Percentiles rank a stretch among this genome's conserved stretches.
Evolutionary conservation across 2,797 vertebrate genomes (phyloP).

Genomic region (Pteropus rufus): DNA sequence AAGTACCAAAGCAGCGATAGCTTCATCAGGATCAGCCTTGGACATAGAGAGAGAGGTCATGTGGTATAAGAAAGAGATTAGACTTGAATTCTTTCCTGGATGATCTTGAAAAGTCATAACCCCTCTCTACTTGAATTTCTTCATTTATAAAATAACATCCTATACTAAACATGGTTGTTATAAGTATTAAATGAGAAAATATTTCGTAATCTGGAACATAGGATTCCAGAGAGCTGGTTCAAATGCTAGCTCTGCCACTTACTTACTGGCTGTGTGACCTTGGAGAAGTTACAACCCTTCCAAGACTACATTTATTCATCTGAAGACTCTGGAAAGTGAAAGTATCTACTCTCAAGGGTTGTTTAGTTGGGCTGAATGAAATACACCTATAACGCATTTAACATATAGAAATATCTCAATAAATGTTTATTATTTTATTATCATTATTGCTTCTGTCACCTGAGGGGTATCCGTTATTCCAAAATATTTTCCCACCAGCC

Average conservation of each 20-base stretch:
- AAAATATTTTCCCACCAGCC: neutral
- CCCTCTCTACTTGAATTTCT: neutral
- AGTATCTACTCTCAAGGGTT: neutral
- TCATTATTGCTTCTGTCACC: neutral
- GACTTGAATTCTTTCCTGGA: neutral
- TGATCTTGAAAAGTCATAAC: neutral
- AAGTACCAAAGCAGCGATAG: neutral
- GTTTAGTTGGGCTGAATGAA: neutral
- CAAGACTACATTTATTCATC: neutral
- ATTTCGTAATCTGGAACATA: neutral
- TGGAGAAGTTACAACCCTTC: neutral
- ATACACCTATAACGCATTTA: neutral
- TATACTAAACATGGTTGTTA: neutral
- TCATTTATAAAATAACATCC: neutral
- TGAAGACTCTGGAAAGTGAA: neutral
- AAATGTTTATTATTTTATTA: neutral
- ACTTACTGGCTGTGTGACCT: neutral
- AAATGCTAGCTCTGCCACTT: neutral
- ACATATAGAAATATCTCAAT: neutral
- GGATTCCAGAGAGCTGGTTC: neutral
- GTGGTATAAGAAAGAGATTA: neutral
- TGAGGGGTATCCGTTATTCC: neutral
- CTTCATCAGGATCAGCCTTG: neutral
- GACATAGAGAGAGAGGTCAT: neutral
- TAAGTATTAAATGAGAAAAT: neutral